Base-by-base conservation (phyloP, 2,797 vertebrate species). In the Melanotaenia parkinsoni region DNA sequence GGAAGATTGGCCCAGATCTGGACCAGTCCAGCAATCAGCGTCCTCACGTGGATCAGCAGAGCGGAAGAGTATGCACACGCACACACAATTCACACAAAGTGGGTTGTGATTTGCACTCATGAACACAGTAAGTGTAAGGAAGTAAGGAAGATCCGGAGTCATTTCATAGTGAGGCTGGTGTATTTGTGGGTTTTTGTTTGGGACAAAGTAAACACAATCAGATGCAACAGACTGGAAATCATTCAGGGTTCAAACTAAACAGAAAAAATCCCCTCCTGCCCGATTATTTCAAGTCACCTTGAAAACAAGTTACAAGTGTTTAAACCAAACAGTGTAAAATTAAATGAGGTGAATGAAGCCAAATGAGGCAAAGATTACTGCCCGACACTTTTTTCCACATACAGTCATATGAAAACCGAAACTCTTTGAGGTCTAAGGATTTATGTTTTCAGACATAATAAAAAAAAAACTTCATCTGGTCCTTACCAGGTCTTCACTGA, bases 1-100 rank as follows among this genome's bases (percentile, higher is more conserved):
- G 86, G 84, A 89, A 86, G 80, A 64, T 47, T 24, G 60, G 70
- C 65, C 81, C 24, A 74, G 63, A 82, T 74, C 57, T 76, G 81
- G 64, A 75, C 58, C 73, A 67, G 72, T 0, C 35, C 45, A 72
- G 75, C 83, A 84, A 77, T 85, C 79, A 83, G 72, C 33, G 56
- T 1, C 69, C 67, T 74, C 70, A 74, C 57, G 43, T 63, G 73
- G 50, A 72, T 22, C 12, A 74, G 79, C 58, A 64, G 51, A 37
- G 28, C 22, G 57, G 12, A 61, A 43, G 57, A 33, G 58, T 11
- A 62, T 28, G 28, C 54, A 56, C n/a, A 18, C 9, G 40, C 40
- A 18, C 40, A 43, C 40, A 40, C 11, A 14, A 11, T 4, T 13
- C 38, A 40, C 38, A 43, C 40, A 43, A 43, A 43, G 3, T 43